A percentile compares a stretch with the other conserved stretches of the same genome.
Conservation (phyloP, 1,140 invertebrate genomes). For the Anthonomus grandis region DNA sequence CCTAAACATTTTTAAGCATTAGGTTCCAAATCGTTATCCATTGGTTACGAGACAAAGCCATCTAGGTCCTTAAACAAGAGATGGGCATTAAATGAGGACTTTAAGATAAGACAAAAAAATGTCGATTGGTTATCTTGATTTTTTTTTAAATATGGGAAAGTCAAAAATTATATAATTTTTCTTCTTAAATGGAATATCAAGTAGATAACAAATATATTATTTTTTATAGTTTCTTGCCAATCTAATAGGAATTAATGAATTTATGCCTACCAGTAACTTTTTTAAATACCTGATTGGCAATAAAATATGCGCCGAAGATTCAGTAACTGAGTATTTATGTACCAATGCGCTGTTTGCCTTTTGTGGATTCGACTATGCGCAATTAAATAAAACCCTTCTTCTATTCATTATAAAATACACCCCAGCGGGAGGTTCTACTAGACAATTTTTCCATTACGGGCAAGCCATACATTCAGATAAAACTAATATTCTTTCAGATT, state of each 20-base stretch:
- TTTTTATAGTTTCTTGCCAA: conserved; percentile 46
- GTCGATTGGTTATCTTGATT: no score
- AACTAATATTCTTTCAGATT: no score
- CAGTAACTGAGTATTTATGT: conserved; percentile 52
- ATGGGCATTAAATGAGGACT: no score
- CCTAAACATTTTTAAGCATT: no score
- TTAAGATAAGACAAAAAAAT: no score
- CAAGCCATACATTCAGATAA: conserved; percentile 61
- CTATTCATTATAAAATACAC: conserved; percentile 74
- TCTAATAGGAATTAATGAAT: conserved; percentile 55
- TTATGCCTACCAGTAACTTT: conserved; percentile 54
- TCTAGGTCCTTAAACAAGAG: no score
- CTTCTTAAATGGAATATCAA: no score
- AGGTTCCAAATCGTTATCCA: no score
- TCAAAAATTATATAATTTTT: no score
- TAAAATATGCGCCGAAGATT: conserved; percentile 49
- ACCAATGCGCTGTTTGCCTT: conserved; percentile 57
- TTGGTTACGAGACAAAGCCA: no score
- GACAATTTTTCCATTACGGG: conserved; percentile 70
- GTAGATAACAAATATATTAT: no score
- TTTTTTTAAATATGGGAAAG: no score
- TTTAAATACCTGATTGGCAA: conserved; percentile 45
- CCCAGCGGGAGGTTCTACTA: conserved; percentile 78
- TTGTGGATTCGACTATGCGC: conserved; percentile 54
- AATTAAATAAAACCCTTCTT: conserved; percentile 60